Base-by-base conservation (phyloP, 2,797 vertebrate genomes). In the Aeoliscus strigatus region DNA sequence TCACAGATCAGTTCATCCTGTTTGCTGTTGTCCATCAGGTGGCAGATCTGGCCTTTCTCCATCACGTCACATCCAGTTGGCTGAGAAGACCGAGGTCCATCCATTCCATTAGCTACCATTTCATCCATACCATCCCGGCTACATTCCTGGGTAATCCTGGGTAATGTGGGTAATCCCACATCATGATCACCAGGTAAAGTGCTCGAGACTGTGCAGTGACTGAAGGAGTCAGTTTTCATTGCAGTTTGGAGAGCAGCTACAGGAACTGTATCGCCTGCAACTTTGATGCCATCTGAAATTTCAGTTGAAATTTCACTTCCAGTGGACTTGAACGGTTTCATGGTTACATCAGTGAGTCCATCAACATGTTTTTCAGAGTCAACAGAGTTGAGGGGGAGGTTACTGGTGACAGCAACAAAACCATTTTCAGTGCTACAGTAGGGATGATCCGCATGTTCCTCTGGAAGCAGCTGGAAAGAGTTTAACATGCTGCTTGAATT, bases 301-400 rank as follows among this genome's bases (percentile, higher is more conserved):
- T 85, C 77, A 17, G n/a, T n/a, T n/a, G n/a, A n/a, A n/a, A 77
- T 33, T 51, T 80, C 79, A 4, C 64, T 64, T n/a, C 80, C 86
- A 7, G 49, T 44, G 56, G 75, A 83, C 57, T 56, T 43, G 16
- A 83, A 55, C 10, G 63, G 63, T 60, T 82, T 79, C 3, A 79
- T 74, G 6, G 72, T 84, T 18, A 75, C 9, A 7, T 82, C 58
- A 12, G 7, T 52, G 10, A 11, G 13, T 21, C 21, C 37, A 14
- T 36, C 18, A 8, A 30, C 1, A 27, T 24, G 2, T 4, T 46
- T 49, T 45, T 70, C 56, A 33, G 9, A 37, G 21, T 8, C 40
- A 12, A 16, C 5, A 33, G 34, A 9, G 2, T 14, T 40, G 14
- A 59, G 54, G 31, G 54, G 53, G 9, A 30, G 2, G 5, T 24